Percentiles rank a stretch among this genome's conserved stretches.
Conservation (phyloP, 2,797 vertebrate species). For the Ispidina lecontei region DNA sequence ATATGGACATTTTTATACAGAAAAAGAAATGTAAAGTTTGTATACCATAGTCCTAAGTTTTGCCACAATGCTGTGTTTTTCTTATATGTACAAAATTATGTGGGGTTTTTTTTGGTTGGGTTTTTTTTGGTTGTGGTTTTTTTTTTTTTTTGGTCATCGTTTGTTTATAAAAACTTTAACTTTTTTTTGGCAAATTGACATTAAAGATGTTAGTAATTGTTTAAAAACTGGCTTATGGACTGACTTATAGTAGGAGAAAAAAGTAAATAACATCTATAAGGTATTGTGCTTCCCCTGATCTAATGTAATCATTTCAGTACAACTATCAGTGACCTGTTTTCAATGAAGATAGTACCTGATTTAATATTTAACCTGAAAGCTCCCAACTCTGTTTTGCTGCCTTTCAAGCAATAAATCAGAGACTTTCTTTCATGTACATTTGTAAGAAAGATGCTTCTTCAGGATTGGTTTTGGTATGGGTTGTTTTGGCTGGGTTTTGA, state of each 20-base stretch:
- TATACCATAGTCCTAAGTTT: not conserved
- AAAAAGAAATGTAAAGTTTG: not conserved
- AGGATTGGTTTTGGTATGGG: not conserved
- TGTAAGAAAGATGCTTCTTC: conserved; percentile 33
- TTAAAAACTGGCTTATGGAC: not conserved
- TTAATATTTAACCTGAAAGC: conserved; percentile 38
- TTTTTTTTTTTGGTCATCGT: no score
- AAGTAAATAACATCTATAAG: not conserved
- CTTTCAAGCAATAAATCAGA: conserved; percentile 33
- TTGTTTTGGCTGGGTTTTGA: not conserved
- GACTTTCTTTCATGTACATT: not conserved
- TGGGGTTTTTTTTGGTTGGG: no score
- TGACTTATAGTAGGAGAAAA: not conserved
- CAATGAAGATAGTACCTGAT: conserved; percentile 32
- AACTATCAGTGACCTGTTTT: conserved; percentile 27
- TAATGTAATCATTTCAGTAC: conserved; percentile 8
- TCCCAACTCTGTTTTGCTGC: conserved; percentile 37
- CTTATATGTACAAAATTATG: not conserved
- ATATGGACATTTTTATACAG: not conserved
- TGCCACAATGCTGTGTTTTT: not conserved
- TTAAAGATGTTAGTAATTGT: not conserved
- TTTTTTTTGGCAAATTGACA: not conserved
- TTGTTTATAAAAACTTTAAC: not conserved
- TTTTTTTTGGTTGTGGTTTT: no score
- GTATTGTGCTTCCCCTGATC: conserved; percentile 7